Evolutionary conservation across 2,888 invertebrate species (phyloP), one percentile per base, ranked within the genome.

Genomic region (Argyresthia goedartella): DNA sequence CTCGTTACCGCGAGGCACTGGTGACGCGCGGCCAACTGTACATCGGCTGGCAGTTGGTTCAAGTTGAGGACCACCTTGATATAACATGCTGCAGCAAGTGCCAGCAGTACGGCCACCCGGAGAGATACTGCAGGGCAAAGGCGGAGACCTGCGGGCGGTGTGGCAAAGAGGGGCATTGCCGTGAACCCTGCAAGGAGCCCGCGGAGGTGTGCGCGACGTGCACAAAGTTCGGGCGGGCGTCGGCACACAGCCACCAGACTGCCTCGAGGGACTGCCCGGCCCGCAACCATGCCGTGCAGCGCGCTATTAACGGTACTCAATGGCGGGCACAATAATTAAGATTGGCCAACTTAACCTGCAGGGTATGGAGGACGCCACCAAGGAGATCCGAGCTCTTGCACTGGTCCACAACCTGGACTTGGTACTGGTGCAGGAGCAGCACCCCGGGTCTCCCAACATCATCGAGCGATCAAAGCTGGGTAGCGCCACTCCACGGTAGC

Each of bases 81-180:
- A 57, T 56, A 0, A 61, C 63, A 0, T 62, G 64, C 56, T 65
- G 65, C 52, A 43, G 6, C 0, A 63, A 57, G 8, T 70, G 71
- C 48, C 70, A 71, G 14, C 56, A 57, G 1, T 67, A 66, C 16
- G 69, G 68, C 0, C 65, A 70, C 57, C 65, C 65, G 0, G 66
- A 62, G 1, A 61, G 61, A 2, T 59, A 56, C 35, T 67, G 65
- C 43, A 10, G 57, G 3, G 53, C 60, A n/a, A n/a, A n/a, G n/a
- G n/a, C n/a, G n/a, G n/a, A n/a, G 1, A 53, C 49, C 0, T 67
- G 67, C 14, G 60, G 60, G 0, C 55, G 52, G 0, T 66, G 66
- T 10, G 63, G 66, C 0, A 59, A 54, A 0, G 8, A 35, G 0
- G 65, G 65, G 0, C 66, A 66, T 43, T 33, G 48, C 0, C 3